Percentiles rank a stretch among this genome's conserved stretches.
phyloP scores from a whole-genome alignment of 2,888 invertebrate genomes.

The Drosophila ustulata region DNA sequence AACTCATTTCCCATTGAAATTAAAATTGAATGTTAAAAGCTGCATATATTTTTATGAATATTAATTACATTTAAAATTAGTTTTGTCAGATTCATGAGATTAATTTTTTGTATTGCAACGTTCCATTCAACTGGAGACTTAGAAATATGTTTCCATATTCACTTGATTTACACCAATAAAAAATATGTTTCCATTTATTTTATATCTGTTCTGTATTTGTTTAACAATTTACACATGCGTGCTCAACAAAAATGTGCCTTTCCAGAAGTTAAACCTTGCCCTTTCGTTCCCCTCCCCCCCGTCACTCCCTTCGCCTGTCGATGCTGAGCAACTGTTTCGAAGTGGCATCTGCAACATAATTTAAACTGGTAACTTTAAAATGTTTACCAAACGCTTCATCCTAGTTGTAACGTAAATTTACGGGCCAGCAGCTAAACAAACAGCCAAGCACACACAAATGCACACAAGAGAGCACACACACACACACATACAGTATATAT shows the following conservation, averaged over 20 bases:
- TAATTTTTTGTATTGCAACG: no score
- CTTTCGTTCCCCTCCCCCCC: neutral
- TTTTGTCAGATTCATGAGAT: no score
- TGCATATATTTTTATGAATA: no score
- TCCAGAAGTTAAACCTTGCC: neutral
- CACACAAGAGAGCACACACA: conserved; percentile 10
- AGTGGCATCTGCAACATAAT: conserved; percentile 57
- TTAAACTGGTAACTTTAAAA: conserved; percentile 78
- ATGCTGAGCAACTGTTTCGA: conserved; percentile 26
- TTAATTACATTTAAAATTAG: no score
- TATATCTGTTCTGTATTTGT: conserved; percentile 45
- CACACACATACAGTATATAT: conserved; percentile 10
- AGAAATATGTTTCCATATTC: neutral
- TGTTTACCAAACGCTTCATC: conserved; percentile 76
- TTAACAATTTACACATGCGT: conserved; percentile 48
- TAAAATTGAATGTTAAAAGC: no score
- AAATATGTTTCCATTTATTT: conserved; percentile 11
- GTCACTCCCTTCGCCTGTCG: neutral
- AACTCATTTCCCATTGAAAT: no score
- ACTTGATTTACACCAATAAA: conserved; percentile 8
- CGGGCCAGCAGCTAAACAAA: conserved; percentile 75
- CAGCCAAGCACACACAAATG: conserved; percentile 47
- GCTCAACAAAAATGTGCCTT: conserved; percentile 23
- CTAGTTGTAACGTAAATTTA: conserved; percentile 79
- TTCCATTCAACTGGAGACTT: neutral